Evolutionary conservation across 2,888 invertebrate species (phyloP).

Genomic region (Tineola bisselliella): DNA sequence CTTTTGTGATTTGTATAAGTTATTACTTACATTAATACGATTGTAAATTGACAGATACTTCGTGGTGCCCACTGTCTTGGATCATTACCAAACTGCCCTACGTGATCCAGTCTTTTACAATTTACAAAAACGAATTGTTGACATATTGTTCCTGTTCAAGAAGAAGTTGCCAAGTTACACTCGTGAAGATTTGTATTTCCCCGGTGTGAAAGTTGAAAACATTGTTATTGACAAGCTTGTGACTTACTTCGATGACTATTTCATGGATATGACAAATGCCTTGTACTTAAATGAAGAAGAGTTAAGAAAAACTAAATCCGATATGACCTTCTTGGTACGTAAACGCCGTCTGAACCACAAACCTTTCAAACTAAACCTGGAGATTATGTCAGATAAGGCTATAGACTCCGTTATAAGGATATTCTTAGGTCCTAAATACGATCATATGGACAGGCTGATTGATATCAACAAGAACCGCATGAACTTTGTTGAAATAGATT

Average conservation of each 20-base stretch:
- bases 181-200: constrained; percentile 68
- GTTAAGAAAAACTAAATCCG: constrained; percentile 51
- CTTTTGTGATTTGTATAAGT: background rate
- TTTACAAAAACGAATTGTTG: constrained; percentile 70
- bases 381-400: constrained; percentile 64
- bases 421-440: constrained; percentile 76
- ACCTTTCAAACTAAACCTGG: constrained; percentile 68
- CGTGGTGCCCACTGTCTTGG: constrained; percentile 68
- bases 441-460: constrained; percentile 63
- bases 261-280: constrained; percentile 72
- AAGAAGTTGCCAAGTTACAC: constrained; percentile 69
- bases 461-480: constrained; percentile 68
- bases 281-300: constrained; percentile 57
- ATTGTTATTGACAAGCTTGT: constrained; percentile 71
- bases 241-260: constrained; percentile 76
- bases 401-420: constrained; percentile 71
- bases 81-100: constrained; percentile 71
- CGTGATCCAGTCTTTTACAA: constrained; percentile 80
- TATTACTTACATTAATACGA: constrained; percentile 16
- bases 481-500: constrained; percentile 73
- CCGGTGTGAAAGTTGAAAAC: constrained; percentile 71
- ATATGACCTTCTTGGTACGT: constrained; percentile 63
- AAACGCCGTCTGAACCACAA: constrained; percentile 73
- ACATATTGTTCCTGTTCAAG: constrained; percentile 70
- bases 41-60: constrained; percentile 45